phyloP scores from a whole-genome alignment of 2,888 invertebrate species.

The Sesia apiformis region DNA sequence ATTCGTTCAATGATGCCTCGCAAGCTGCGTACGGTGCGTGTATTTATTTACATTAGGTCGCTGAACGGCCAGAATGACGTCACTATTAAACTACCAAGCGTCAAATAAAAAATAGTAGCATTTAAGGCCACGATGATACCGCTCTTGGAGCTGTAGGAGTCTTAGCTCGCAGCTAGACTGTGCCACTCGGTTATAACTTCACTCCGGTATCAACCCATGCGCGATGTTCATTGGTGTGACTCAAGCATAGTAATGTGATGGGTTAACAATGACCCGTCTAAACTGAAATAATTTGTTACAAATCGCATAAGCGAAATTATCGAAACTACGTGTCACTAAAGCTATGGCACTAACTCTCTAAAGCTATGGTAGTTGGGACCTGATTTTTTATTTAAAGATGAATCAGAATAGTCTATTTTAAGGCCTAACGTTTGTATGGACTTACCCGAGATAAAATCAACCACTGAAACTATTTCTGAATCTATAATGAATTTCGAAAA shows the following conservation, averaged over 20 bases:
- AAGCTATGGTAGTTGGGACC: too few species aligned
- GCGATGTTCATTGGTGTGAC: not conserved
- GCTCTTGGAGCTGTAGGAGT: slow-evolving; percentile 5
- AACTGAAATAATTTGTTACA: too few species aligned
- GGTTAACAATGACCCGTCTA: not conserved
- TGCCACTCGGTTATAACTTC: not conserved
- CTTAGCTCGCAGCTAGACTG: slow-evolving; percentile 2
- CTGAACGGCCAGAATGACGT: not conserved
- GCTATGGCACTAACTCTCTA: too few species aligned
- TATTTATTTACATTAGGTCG: slow-evolving; percentile 3
- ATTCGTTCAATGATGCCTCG: slow-evolving; percentile 3
- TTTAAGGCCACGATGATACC: slow-evolving; percentile 5
- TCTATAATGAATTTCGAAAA: too few species aligned
- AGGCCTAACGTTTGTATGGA: too few species aligned
- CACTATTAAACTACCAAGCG: slow-evolving; percentile 1
- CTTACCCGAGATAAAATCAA: too few species aligned
- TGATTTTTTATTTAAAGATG: too few species aligned
- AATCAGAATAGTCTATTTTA: too few species aligned
- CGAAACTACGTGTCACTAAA: too few species aligned
- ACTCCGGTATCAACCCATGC: not conserved
- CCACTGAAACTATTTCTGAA: too few species aligned
- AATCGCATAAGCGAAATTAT: too few species aligned
- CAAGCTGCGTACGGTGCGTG: slow-evolving; percentile 1
- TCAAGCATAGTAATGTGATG: not conserved
- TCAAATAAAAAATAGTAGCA: slow-evolving; percentile 4